Conservation (phyloP, 2,888 invertebrate genomes). For the Coelinius sp. region DNA sequence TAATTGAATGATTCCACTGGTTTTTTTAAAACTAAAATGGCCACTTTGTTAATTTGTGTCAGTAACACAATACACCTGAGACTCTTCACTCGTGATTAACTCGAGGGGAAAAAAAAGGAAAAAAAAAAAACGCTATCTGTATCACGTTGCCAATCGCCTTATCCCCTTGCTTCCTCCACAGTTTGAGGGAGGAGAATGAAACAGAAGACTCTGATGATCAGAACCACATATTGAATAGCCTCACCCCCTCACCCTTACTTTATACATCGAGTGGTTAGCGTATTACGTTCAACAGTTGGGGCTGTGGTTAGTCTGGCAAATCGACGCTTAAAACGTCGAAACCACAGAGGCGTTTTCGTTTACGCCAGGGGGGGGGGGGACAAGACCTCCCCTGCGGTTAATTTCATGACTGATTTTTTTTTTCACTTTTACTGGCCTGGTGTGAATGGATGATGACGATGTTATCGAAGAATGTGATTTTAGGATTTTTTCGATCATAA, state of each 20-base stretch:
- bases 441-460: background rate
- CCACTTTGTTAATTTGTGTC: conserved; percentile 9
- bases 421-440: background rate
- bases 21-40: background rate
- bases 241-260: background rate
- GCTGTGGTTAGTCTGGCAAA: conserved; percentile 7
- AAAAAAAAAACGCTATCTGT: conserved; percentile 5
- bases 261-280: conserved; percentile 4
- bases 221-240: background rate
- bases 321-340: conserved; percentile 14
- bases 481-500: background rate
- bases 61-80: conserved; percentile 16
- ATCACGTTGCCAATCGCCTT: conserved; percentile 13
- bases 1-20: no score
- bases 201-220: conserved; percentile 6
- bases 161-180: background rate
- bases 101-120: conserved; percentile 13
- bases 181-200: background rate
- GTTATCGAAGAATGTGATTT: background rate
- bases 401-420: background rate
- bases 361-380: background rate
- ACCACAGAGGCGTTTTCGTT: conserved; percentile 20
- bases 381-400: conserved; percentile 18
- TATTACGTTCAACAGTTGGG: conserved; percentile 5
- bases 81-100: background rate